Evolutionary conservation across 2,797 vertebrate species (phyloP).

Genomic region (Aphelocoma californica): DNA sequence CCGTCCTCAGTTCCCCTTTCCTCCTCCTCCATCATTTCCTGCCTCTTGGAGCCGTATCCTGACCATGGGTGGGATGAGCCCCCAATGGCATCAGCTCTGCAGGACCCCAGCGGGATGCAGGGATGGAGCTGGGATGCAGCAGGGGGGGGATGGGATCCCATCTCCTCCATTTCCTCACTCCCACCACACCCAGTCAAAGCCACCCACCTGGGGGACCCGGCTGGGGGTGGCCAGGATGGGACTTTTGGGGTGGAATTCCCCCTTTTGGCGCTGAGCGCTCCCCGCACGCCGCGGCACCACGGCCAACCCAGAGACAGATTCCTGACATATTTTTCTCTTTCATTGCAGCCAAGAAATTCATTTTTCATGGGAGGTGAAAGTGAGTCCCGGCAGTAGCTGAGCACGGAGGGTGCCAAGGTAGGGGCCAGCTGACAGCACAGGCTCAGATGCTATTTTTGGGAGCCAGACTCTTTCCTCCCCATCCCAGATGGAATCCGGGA

Average conservation of each 20-base stretch:
- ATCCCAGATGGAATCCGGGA: not conserved
- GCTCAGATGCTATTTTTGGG: slow-evolving; percentile 78
- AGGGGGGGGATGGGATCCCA: not conserved
- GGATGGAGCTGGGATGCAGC: not conserved
- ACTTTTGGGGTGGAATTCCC: not conserved
- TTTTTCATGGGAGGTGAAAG: slow-evolving; percentile 52
- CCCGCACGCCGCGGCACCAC: rapidly evolving
- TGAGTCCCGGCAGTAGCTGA: slow-evolving; percentile 71
- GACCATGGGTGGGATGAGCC: rapidly evolving
- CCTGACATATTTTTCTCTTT: slow-evolving; percentile 62
- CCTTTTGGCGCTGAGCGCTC: not conserved
- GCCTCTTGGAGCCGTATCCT: not conserved
- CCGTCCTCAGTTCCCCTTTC: not conserved
- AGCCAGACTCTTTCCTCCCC: not conserved
- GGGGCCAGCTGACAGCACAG: slow-evolving; percentile 63
- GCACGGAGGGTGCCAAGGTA: slow-evolving; percentile 76
- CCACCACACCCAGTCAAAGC: not conserved
- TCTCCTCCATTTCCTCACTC: not conserved
- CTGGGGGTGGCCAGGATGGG: not conserved
- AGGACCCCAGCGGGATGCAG: not conserved
- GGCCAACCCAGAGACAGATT: not conserved
- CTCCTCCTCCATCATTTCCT: not conserved
- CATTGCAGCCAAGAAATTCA: slow-evolving; percentile 71
- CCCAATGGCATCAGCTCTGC: not conserved
- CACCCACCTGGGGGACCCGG: rapidly evolving